Evolutionary conservation across 92 coral and sea anemone genomes (phyloP), one percentile per base, ranked within the genome.

Genomic region (Desmophyllum pertusum): DNA sequence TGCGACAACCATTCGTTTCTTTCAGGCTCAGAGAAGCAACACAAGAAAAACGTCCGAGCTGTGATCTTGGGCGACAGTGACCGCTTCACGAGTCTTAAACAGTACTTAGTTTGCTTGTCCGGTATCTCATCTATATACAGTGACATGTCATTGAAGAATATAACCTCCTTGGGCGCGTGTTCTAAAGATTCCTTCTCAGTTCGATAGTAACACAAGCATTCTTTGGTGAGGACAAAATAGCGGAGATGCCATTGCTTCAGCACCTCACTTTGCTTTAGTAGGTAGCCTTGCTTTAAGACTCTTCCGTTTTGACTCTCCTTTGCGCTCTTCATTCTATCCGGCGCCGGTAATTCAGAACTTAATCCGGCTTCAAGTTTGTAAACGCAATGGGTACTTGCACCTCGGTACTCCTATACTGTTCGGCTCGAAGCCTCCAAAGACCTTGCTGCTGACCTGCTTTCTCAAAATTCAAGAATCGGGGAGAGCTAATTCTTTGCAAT

Each of bases 121-220:
- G 91, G 69, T 30, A 84, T 62, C 38, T 91, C 91, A 38, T 93
- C 97, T 48, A 93, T 85, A 65, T 86, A 93, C 10, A 93, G 75
- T 17, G 97, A 93, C 97, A 93, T 91, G 76, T 93, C 97, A 65
- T 93, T 93, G 78, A 93, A 93, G 82, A 88, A 93, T 57, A 93
- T 93, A 7, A 93, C 87, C 61, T 90, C 97, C 61, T 84, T 91
- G 2, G 97, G 97, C 2, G 84, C 92, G 31, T 87, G 81, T 40
- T 64, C 46, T 7, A 74, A 78, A 2, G 97, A 86, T n/a, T 93
- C 93, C 14, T 88, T 70, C 51, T 93, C 97, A 2, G 70, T 93
- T 37, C 80, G 85, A 72, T 93, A 93, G 83, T 93, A 93, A 65
- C 97, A 93, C 37, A 93, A 84, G 50, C 94, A 93, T 78, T 93